Percentiles rank a stretch among this genome's conserved stretches.
Evolutionary conservation across 2,113 vertebrate species (phyloP).

Genomic region (Varanus komodoensis): DNA sequence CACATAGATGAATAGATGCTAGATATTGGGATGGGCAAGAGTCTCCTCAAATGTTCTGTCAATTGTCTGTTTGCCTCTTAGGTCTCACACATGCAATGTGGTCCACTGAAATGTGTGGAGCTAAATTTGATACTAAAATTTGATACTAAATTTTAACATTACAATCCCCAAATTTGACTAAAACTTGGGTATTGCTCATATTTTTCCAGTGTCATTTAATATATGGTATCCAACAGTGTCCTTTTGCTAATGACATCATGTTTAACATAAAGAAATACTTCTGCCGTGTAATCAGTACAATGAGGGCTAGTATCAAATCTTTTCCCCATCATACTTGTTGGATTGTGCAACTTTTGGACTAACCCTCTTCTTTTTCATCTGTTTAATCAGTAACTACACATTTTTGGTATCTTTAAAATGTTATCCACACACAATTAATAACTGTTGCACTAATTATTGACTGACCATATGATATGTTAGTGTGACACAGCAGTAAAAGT

Average conservation of each 20-base stretch:
- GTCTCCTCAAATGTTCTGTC: neutral
- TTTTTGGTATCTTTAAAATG: slow-evolving; percentile 1
- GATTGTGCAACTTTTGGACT: too few relatives aligned
- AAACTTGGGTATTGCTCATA: neutral
- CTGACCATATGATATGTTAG: neutral
- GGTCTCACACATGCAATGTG: neutral
- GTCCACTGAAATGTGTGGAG: neutral
- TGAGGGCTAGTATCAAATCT: too few relatives aligned
- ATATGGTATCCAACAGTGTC: neutral
- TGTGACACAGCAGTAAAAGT: neutral
- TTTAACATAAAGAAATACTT: too few relatives aligned
- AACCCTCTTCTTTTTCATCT: neutral
- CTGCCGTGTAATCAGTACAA: too few relatives aligned
- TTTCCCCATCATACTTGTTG: too few relatives aligned
- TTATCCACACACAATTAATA: neutral
- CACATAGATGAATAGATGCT: neutral
- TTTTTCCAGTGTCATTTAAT: neutral
- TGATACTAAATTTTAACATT: neutral
- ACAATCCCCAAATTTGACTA: neutral
- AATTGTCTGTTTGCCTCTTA: neutral
- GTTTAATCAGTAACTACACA: neutral
- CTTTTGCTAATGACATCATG: neutral
- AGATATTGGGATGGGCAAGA: neutral
- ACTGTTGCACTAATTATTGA: neutral
- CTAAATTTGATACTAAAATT: neutral